Percentiles rank a stretch among this genome's conserved stretches.
Conservation (phyloP, 2,113 vertebrate species). For the Cettia cetti region DNA sequence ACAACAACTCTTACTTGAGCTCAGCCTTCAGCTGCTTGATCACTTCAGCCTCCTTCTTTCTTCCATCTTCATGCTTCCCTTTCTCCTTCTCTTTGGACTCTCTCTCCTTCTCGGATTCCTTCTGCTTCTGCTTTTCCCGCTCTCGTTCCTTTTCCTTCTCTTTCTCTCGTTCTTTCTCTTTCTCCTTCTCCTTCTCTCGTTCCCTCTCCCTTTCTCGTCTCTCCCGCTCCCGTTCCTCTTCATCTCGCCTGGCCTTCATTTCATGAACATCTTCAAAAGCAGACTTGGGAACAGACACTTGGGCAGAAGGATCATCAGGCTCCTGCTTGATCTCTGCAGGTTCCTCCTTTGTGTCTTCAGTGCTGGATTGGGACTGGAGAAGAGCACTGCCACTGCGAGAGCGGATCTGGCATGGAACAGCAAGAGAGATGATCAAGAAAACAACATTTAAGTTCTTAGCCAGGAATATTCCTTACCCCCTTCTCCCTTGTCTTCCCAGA, state of each 20-base stretch:
- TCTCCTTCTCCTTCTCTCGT: slow-evolving; percentile 62
- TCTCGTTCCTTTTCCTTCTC: slow-evolving; percentile 84
- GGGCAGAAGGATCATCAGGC: slow-evolving; percentile 73
- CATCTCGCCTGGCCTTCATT: slow-evolving; percentile 70
- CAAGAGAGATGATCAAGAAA: neutral
- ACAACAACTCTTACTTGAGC: slow-evolving; percentile 87
- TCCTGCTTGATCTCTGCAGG: slow-evolving; percentile 81
- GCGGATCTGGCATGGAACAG: slow-evolving; percentile 65
- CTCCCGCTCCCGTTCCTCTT: slow-evolving; percentile 77
- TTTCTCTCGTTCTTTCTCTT: neutral
- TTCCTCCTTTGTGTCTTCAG: slow-evolving; percentile 90
- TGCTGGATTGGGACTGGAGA: slow-evolving; percentile 89
- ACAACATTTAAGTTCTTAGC: neutral
- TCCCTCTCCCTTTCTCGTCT: slow-evolving; percentile 84
- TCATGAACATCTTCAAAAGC: slow-evolving; percentile 68
- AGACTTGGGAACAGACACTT: slow-evolving; percentile 72
- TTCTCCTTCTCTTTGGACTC: slow-evolving; percentile 84
- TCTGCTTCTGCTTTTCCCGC: slow-evolving; percentile 76
- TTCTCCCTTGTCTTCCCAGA: neutral
- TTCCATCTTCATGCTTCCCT: slow-evolving; percentile 79
- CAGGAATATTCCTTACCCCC: neutral
- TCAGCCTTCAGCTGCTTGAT: slow-evolving; percentile 93
- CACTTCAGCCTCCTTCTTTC: slow-evolving; percentile 84
- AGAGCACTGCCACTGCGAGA: slow-evolving; percentile 82
- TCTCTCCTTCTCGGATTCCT: slow-evolving; percentile 77